Conservation (phyloP, 2,888 invertebrate species). For the Yponomeuta cagnagella region DNA sequence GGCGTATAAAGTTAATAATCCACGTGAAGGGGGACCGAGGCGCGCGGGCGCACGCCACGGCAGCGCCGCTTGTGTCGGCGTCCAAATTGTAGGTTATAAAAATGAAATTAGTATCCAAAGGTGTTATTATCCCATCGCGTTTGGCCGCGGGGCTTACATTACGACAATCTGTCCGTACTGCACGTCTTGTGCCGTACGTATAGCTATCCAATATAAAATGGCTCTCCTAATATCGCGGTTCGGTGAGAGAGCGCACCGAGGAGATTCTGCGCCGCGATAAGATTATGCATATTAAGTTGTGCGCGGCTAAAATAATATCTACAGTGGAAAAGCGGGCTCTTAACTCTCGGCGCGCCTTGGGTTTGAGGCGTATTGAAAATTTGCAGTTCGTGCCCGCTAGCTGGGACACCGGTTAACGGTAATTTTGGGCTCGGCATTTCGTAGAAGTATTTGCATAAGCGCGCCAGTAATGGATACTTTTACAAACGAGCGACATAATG, state of each 20-base stretch:
- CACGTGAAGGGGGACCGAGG: slow-evolving; percentile 66
- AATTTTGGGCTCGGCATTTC: slow-evolving; percentile 38
- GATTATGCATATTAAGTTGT: slow-evolving; percentile 76
- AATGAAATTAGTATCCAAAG: slow-evolving; percentile 76
- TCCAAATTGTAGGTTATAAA: slow-evolving; percentile 76
- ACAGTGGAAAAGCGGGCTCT: slow-evolving; percentile 64
- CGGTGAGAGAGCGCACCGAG: slow-evolving; percentile 64
- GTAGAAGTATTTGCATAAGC: slow-evolving; percentile 44
- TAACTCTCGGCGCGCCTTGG: slow-evolving; percentile 33
- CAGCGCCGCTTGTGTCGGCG: slow-evolving; percentile 76
- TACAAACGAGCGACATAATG: background rate
- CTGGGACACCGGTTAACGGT: slow-evolving; percentile 47
- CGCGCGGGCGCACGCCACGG: slow-evolving; percentile 67
- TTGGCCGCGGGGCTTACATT: slow-evolving; percentile 74
- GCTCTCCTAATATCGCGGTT: slow-evolving; percentile 75
- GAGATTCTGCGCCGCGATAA: slow-evolving; percentile 72
- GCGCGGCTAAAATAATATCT: slow-evolving; percentile 70
- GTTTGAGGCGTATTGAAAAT: slow-evolving; percentile 50
- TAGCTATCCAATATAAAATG: slow-evolving; percentile 76
- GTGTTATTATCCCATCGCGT: slow-evolving; percentile 76
- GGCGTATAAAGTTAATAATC: slow-evolving; percentile 74
- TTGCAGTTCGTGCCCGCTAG: slow-evolving; percentile 50
- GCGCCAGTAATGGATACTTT: slow-evolving; percentile 23
- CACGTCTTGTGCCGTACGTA: slow-evolving; percentile 74
- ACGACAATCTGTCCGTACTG: slow-evolving; percentile 76